Conservation (phyloP, 2,888 invertebrate species). For the Salticus scenicus region DNA sequence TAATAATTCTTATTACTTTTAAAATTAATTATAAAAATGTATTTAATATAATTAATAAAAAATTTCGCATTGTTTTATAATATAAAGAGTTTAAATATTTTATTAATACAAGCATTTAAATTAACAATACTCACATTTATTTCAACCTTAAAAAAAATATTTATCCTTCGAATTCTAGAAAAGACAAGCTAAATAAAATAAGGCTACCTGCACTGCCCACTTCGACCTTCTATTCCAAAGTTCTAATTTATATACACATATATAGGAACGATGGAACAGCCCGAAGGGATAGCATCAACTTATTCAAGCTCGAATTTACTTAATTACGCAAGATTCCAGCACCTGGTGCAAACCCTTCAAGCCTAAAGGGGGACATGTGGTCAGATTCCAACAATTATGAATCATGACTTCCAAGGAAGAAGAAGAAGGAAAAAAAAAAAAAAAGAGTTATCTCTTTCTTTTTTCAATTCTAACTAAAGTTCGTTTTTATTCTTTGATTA, state of each 20-base stretch:
- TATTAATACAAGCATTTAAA: too few species aligned
- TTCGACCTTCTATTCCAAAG: constrained; percentile 15
- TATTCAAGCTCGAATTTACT: background rate
- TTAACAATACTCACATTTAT: too few species aligned
- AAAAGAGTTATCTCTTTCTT: constrained; percentile 6
- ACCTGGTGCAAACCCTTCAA: constrained; percentile 49
- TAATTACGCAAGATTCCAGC: constrained; percentile 25
- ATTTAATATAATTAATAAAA: background rate
- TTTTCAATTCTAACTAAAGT: background rate
- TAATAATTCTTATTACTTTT: too few species aligned
- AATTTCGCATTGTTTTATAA: background rate
- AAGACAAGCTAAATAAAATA: background rate
- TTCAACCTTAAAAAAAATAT: too few species aligned
- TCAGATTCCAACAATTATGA: constrained; percentile 18
- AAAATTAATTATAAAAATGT: background rate
- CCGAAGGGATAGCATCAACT: background rate
- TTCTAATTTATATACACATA: constrained; percentile 25
- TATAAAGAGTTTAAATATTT: too few species aligned
- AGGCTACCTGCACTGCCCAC: background rate
- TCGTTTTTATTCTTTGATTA: background rate
- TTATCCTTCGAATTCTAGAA: background rate
- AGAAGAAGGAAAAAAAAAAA: too few species aligned
- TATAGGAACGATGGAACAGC: constrained; percentile 10
- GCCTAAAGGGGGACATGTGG: constrained; percentile 9
- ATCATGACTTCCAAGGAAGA: background rate